These are phyloP conservation scores for Leuciscus waleckii DNA, from an alignment of 2,797 vertebrate genomes.

Conservation along the genomic window DNA sequence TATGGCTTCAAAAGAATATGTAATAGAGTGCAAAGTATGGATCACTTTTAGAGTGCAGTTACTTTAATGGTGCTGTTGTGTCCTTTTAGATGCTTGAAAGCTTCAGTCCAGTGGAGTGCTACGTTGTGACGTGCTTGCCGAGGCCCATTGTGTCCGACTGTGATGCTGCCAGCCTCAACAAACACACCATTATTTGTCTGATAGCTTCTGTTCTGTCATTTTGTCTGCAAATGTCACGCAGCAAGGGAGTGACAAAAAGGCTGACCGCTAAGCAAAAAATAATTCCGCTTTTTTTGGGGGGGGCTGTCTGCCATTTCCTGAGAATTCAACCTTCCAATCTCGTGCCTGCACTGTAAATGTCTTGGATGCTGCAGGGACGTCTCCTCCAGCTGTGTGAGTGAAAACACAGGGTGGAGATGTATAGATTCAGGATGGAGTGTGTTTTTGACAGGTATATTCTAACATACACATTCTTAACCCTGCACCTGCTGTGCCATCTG, in stretches of 20 bases:
- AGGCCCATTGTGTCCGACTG: conserved; percentile 18
- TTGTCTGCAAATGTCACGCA: conserved; percentile 52
- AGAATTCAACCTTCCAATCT: conserved; percentile 32
- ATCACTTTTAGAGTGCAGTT: background rate
- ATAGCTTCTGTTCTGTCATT: conserved; percentile 47
- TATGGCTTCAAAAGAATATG: background rate
- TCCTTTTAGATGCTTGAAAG: background rate
- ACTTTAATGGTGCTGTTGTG: background rate
- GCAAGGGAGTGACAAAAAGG: conserved; percentile 45
- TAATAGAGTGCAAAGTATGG: background rate
- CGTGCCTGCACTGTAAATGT: conserved; percentile 38
- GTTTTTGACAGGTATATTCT: conserved; percentile 15
- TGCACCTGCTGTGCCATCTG: conserved; percentile 13
- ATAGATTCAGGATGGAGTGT: conserved; percentile 3
- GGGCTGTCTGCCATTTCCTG: conserved; percentile 28
- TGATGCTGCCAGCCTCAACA: conserved; percentile 30
- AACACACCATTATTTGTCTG: conserved; percentile 51
- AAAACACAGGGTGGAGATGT: conserved; percentile 7
- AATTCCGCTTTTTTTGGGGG: background rate
- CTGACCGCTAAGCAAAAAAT: conserved; percentile 6
- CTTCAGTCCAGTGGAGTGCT: conserved; percentile 8
- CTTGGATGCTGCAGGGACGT: conserved; percentile 19
- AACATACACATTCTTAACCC: background rate
- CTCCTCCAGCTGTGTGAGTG: conserved; percentile 9
- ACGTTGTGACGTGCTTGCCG: conserved; percentile 23